Base-by-base conservation (phyloP, 1,140 invertebrate species). In the Maconellicoccus hirsutus region DNA sequence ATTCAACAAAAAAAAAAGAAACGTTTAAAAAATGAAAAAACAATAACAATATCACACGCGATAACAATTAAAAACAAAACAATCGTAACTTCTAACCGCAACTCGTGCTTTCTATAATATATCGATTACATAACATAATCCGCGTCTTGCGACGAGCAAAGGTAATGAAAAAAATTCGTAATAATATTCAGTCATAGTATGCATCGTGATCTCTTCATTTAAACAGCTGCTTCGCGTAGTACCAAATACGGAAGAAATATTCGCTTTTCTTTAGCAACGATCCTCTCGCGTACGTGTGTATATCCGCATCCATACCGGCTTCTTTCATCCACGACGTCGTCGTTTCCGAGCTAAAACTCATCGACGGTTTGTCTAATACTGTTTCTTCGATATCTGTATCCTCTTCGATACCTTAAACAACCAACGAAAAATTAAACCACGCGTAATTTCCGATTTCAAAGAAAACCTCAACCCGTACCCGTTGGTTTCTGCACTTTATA, bases 161-260 rank as follows among this genome's bases (percentile, higher is more conserved):
- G 12, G 12, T 33, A 8, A 52, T 52, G n/a, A 52, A 8, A 52
- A 16, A 52, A 16, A 16, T 3, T 52, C 42, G 42, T 19, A 19
- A 52, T 16, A 14, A 52, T 8, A 52, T 16, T 52, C 42, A 52
- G 42, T 52, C 42, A 8, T 52, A 4, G 3, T 52, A 19, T 6
- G 42, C 6, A 16, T 52, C 2, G 6, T 3, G 16, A 14, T 52
- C n/a, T 16, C 61, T 74, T 84, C 85, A 88, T 80, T 89, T 85
- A 80, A 93, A 93, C 42, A 93, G 82, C 79, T 90, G 86, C 75
- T 88, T 88, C 70, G 90, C 89, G 76, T 92, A 90, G 79, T 88
- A 87, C 90, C 90, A 93, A 79, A 96, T 90, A 73, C 90, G 85
- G 86, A 96, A 96, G 86, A 95, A 96, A 81, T 96, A 96, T 82